Percentiles rank a stretch among this genome's conserved stretches.
phyloP scores from a whole-genome alignment of 2,888 invertebrate species.

The Zele albiditarsus region DNA sequence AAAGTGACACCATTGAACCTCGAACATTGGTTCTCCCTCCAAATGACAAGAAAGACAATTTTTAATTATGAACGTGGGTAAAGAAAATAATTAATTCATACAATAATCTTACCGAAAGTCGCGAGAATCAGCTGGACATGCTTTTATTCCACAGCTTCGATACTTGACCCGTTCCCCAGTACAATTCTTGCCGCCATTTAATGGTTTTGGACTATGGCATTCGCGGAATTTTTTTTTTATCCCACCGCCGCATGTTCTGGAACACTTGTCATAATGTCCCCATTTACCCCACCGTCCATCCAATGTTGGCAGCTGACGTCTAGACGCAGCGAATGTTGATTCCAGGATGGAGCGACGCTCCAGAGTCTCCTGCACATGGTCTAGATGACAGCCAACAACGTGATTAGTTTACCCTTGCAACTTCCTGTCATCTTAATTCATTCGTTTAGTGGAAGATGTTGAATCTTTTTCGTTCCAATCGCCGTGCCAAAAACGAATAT shows the following conservation, averaged over 20 bases:
- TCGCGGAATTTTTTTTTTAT: slow-evolving; percentile 81
- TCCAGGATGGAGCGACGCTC: slow-evolving; percentile 80
- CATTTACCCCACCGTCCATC: slow-evolving; percentile 79
- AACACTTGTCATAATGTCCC: slow-evolving; percentile 81
- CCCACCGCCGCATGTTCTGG: slow-evolving; percentile 90
- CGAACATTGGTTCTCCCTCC: slow-evolving; percentile 84
- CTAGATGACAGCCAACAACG: slow-evolving; percentile 73
- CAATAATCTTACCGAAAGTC: slow-evolving; percentile 78
- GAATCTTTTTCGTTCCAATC: no score
- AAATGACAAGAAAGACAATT: slow-evolving; percentile 57
- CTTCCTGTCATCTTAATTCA: no score
- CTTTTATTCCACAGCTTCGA: slow-evolving; percentile 81
- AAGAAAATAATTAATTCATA: neutral
- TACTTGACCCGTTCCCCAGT: slow-evolving; percentile 82
- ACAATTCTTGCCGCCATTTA: slow-evolving; percentile 85
- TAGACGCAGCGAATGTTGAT: slow-evolving; percentile 76
- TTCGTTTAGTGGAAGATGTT: no score
- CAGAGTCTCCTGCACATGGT: slow-evolving; percentile 84
- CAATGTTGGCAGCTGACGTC: slow-evolving; percentile 74
- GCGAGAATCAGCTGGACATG: slow-evolving; percentile 79
- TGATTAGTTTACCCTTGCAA: slow-evolving; percentile 59
- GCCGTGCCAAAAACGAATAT: no score
- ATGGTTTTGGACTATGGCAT: slow-evolving; percentile 84
- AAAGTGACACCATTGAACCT: slow-evolving; percentile 82
- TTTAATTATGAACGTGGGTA: neutral